A percentile compares a stretch with the other conserved stretches of the same genome.
Conservation (phyloP, 2,888 invertebrate species). For the Scotopteryx bipunctaria region DNA sequence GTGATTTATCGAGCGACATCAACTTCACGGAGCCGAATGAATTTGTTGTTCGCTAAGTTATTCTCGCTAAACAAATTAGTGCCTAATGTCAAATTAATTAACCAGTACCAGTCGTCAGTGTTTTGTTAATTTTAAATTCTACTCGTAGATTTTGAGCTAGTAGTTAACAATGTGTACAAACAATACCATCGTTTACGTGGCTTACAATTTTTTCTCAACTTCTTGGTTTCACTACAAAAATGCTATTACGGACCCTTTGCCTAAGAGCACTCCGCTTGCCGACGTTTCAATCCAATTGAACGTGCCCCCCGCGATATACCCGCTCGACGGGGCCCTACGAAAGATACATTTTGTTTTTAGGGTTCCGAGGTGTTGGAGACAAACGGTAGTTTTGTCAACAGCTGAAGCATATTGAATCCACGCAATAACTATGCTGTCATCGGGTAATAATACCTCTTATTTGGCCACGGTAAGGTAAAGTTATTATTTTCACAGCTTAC, state of each 20-base stretch:
- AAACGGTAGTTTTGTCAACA: constrained; percentile 26
- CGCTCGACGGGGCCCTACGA: constrained; percentile 52
- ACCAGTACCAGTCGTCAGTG: too few species aligned
- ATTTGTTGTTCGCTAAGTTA: too few species aligned
- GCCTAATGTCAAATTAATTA: too few species aligned
- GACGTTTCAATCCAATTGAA: constrained; percentile 73
- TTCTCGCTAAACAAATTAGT: too few species aligned
- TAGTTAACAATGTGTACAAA: neutral
- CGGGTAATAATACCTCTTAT: too few species aligned
- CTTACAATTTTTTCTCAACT: constrained; percentile 16
- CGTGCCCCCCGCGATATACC: constrained; percentile 56
- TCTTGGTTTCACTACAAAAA: constrained; percentile 58
- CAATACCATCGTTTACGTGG: neutral
- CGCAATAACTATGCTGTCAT: too few species aligned
- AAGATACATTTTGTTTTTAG: constrained; percentile 57
- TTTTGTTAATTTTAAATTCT: too few species aligned
- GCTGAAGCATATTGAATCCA: neutral
- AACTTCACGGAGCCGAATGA: too few species aligned
- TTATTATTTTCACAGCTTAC: neutral
- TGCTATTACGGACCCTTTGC: constrained; percentile 70
- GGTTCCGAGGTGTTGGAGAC: constrained; percentile 37
- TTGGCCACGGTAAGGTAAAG: too few species aligned
- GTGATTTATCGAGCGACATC: too few species aligned
- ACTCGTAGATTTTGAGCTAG: too few species aligned
- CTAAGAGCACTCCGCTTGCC: constrained; percentile 54